These are phyloP conservation scores for Pica pica DNA, from an alignment of 2,113 vertebrate genomes.

Conservation along the genomic window DNA sequence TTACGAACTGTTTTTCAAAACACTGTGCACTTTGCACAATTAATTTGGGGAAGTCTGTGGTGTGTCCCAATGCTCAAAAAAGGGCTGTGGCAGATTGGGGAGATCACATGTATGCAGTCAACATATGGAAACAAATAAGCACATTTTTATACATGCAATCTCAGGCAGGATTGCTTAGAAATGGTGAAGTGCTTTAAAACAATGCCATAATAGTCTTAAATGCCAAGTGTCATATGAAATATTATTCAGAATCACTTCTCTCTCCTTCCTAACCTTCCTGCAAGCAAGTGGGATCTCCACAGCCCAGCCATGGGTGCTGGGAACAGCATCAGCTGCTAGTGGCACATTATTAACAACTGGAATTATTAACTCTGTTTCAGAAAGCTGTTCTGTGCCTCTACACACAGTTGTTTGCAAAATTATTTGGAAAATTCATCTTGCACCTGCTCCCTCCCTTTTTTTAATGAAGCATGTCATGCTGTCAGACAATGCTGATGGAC, in stretches of 20 bases:
- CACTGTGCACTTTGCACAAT: not conserved
- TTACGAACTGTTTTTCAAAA: not conserved
- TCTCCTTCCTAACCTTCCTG: not conserved
- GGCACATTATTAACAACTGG: not conserved
- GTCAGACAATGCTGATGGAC: not conserved
- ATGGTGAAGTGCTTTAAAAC: not conserved
- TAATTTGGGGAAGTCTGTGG: not conserved
- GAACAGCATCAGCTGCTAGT: not conserved
- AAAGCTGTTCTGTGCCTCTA: not conserved
- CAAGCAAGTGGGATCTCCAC: not conserved
- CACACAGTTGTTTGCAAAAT: not conserved
- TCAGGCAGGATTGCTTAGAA: not conserved
- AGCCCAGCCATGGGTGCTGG: not conserved
- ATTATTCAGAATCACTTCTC: not conserved
- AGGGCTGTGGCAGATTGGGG: not conserved
- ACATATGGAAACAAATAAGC: not conserved
- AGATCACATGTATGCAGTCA: fast-evolving
- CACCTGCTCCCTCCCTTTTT: not conserved
- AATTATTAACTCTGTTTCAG: not conserved
- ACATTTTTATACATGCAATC: not conserved
- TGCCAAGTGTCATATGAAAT: not conserved
- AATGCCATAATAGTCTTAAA: not conserved
- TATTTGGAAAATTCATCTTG: not conserved
- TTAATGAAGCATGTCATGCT: fast-evolving
- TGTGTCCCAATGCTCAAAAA: not conserved